Evolutionary conservation across 2,888 invertebrate genomes (phyloP).

Genomic region (Polylopha cassiicola): DNA sequence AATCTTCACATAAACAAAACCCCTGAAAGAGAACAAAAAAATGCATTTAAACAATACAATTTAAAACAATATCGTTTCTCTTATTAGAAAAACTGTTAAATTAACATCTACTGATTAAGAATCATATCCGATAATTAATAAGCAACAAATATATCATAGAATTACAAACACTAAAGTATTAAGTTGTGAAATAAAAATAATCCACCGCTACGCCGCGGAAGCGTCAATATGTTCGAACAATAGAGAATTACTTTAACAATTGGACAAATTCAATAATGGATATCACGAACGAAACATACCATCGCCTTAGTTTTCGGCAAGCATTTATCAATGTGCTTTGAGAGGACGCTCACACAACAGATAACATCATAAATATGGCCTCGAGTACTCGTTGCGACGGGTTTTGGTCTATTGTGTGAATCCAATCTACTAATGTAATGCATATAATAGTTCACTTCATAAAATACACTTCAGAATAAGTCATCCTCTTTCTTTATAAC

Average conservation of each 20-base stretch:
- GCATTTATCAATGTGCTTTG: conserved; percentile 69
- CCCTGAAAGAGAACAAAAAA: conserved; percentile 65
- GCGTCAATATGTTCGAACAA: conserved; percentile 68
- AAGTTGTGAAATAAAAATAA: conserved; percentile 51
- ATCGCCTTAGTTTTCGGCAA: conserved; percentile 62
- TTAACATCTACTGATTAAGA: background rate
- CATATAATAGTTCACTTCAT: conserved; percentile 51
- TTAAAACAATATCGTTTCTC: background rate
- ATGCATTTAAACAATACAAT: conserved; percentile 13
- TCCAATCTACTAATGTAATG: conserved; percentile 49
- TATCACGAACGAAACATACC: conserved; percentile 56
- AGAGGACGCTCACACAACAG: conserved; percentile 74
- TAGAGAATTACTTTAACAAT: conserved; percentile 44
- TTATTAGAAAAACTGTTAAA: conserved; percentile 14
- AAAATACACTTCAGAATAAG: conserved; percentile 47
- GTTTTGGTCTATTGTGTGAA: conserved; percentile 74
- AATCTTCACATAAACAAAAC: conserved; percentile 48
- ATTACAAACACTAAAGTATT: conserved; percentile 22
- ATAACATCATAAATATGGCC: conserved; percentile 83
- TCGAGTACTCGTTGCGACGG: conserved; percentile 74
- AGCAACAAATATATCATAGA: background rate
- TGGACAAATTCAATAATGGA: conserved; percentile 31
- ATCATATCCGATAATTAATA: conserved; percentile 1
- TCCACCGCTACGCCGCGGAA: conserved; percentile 63
- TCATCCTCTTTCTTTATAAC: conserved; percentile 40